phyloP scores from a whole-genome alignment of 2,888 invertebrate genomes.

The Hybos culiciformis region DNA sequence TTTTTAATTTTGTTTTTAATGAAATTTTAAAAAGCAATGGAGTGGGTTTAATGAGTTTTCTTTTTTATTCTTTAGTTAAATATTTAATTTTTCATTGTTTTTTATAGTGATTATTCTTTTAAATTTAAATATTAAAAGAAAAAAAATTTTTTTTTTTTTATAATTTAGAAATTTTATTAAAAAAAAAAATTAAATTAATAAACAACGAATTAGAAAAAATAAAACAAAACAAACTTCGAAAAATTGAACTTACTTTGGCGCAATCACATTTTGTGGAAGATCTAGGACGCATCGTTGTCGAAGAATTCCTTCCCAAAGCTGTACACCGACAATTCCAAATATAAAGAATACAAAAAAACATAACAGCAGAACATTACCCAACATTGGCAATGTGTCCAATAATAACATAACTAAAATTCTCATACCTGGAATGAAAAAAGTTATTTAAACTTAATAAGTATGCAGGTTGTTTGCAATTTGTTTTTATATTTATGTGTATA shows the following conservation, averaged over 20 bases:
- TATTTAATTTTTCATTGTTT: background rate
- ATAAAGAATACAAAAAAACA: constrained; percentile 99
- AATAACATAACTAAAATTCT: constrained; percentile 95
- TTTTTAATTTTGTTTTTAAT: too few species aligned
- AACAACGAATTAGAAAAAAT: too few species aligned
- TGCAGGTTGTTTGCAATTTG: background rate
- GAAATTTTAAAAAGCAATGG: too few species aligned
- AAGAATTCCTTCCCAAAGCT: constrained; percentile 96
- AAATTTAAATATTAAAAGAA: background rate
- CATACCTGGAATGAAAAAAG: constrained; percentile 61
- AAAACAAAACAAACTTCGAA: too few species aligned
- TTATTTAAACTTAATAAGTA: background rate
- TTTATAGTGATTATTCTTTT: background rate
- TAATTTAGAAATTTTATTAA: background rate
- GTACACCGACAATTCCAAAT: constrained; percentile 98
- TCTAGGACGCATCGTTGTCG: constrained; percentile 84
- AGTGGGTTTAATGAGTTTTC: too few species aligned
- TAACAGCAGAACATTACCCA: constrained; percentile 93
- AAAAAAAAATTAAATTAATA: background rate
- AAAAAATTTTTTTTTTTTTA: background rate
- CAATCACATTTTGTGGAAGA: constrained; percentile 51
- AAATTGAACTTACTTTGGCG: constrained; percentile 59
- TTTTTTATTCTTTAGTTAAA: background rate
- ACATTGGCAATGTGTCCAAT: constrained; percentile 96
- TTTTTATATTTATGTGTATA: background rate